Conservation (phyloP, 2,797 vertebrate species). For the Gymnoscopelus braueri region DNA sequence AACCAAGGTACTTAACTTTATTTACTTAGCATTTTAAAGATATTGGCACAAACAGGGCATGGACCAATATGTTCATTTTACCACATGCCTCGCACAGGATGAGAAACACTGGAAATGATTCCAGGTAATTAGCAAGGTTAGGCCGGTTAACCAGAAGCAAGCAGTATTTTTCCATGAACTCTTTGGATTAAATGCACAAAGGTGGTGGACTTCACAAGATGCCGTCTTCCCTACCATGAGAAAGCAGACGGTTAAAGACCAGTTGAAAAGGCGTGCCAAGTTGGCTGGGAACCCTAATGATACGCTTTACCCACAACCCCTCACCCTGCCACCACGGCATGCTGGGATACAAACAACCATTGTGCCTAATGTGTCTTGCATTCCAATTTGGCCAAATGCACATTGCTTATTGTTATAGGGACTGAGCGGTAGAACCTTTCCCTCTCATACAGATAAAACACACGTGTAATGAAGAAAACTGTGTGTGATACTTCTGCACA, state of each 20-base stretch:
- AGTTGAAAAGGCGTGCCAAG: slow-evolving; percentile 56
- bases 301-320: slow-evolving; percentile 68
- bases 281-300: slow-evolving; percentile 69
- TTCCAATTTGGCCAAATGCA: slow-evolving; percentile 41
- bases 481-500: background rate
- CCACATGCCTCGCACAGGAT: background rate
- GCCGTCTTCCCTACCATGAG: slow-evolving; percentile 26
- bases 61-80: background rate
- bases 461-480: background rate
- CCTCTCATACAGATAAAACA: slow-evolving; percentile 13
- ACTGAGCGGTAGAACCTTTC: background rate
- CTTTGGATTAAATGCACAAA: slow-evolving; percentile 14
- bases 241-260: slow-evolving; percentile 40
- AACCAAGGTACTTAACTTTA: too few relatives aligned
- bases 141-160: background rate
- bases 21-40: too few relatives aligned
- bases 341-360: slow-evolving; percentile 65
- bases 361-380: slow-evolving; percentile 46
- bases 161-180: slow-evolving; percentile 11
- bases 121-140: too few relatives aligned
- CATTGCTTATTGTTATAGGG: slow-evolving; percentile 25
- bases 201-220: slow-evolving; percentile 16
- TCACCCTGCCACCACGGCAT: slow-evolving; percentile 52
- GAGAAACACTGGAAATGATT: background rate
- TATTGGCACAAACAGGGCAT: too few relatives aligned